Conservation (phyloP, 2,888 invertebrate species). For the Deilephila porcellus region DNA sequence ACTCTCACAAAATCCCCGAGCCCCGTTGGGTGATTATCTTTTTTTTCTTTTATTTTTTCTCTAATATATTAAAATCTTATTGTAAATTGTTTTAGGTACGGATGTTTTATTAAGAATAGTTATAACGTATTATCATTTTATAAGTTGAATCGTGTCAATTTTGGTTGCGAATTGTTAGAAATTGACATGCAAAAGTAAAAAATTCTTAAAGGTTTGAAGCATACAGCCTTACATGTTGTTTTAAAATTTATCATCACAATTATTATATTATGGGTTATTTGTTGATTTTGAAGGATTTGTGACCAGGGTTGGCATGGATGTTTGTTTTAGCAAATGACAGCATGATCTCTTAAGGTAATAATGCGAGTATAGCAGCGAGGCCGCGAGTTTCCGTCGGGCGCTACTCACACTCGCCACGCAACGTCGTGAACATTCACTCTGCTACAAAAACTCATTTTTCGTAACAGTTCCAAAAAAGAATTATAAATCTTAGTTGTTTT, state of each 20-base stretch:
- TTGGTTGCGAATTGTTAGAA: conserved; percentile 18
- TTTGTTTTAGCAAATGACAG: conserved; percentile 79
- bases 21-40: conserved; percentile 40
- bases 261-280: background rate
- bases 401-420: conserved; percentile 38
- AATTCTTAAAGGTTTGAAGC: background rate
- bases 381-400: conserved; percentile 57
- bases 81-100: conserved; percentile 81
- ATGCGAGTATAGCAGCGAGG: conserved; percentile 59
- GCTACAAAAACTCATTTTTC: background rate
- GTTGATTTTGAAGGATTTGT: background rate
- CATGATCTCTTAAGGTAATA: conserved; percentile 83
- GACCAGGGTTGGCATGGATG: conserved; percentile 32
- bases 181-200: background rate
- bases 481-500: no score
- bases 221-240: background rate
- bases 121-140: conserved; percentile 77
- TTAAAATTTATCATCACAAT: conserved; percentile 4
- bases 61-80: conserved; percentile 66
- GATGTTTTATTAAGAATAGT: conserved; percentile 79
- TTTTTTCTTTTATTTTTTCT: conserved; percentile 55
- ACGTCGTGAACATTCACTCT: conserved; percentile 25
- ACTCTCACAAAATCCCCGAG: conserved; percentile 37
- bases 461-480: no score
- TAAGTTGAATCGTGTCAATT: conserved; percentile 61